A percentile compares a stretch with the other conserved stretches of the same genome.
Evolutionary conservation across 2,113 vertebrate species (phyloP).

Genomic region (Tupaia chinensis): DNA sequence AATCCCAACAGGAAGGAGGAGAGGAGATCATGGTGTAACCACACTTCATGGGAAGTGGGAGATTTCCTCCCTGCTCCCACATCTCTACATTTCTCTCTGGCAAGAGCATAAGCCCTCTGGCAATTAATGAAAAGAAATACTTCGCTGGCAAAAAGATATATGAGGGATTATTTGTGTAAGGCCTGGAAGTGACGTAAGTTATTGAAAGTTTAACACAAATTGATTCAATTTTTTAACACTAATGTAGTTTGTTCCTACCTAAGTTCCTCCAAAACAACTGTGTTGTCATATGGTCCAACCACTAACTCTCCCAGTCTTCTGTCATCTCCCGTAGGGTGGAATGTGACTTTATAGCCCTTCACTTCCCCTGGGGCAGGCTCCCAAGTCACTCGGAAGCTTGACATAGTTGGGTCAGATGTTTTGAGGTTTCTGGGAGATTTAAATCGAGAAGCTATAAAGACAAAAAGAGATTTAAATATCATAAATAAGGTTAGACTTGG

Average conservation of each 20-base stretch:
- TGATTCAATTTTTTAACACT: background rate
- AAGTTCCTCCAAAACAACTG: conserved; percentile 97
- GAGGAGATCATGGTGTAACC: too few species aligned
- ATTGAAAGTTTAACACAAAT: background rate
- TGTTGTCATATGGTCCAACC: conserved; percentile 97
- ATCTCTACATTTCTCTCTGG: too few species aligned
- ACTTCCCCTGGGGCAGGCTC: conserved; percentile 94
- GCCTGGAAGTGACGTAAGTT: background rate
- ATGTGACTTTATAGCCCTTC: conserved; percentile 96
- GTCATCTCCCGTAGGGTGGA: conserved; percentile 91
- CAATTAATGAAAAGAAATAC: background rate
- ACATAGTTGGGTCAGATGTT: conserved; percentile 96
- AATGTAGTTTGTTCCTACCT: conserved; percentile 88
- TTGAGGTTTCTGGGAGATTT: conserved; percentile 96
- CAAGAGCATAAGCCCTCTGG: too few species aligned
- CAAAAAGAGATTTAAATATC: conserved; percentile 60
- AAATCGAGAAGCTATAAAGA: conserved; percentile 92
- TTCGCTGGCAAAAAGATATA: background rate
- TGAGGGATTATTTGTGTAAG: background rate
- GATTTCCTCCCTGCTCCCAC: too few species aligned
- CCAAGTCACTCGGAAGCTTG: conserved; percentile 97
- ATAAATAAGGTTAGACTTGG: background rate
- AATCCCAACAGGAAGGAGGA: too few species aligned
- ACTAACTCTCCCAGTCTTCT: conserved; percentile 91
- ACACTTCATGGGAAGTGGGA: too few species aligned